Evolutionary conservation across 2,113 vertebrate genomes (phyloP).

Genomic region (Syngnathus scovelli): DNA sequence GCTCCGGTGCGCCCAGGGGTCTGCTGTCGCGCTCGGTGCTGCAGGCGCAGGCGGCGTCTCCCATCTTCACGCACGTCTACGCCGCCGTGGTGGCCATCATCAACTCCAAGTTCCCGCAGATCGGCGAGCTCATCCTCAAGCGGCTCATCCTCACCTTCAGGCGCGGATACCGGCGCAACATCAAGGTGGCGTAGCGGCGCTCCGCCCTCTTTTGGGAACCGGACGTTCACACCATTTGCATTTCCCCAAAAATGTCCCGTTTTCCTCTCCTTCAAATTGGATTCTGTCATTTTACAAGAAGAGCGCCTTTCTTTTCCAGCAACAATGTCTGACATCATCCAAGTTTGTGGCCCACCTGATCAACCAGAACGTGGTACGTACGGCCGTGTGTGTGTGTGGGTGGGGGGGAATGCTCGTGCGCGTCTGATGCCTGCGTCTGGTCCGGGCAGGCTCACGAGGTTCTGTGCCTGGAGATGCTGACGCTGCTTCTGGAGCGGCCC

Average conservation of each 20-base stretch:
- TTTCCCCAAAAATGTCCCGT: no score
- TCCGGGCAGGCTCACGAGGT: conserved; percentile 87
- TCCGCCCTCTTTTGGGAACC: no score
- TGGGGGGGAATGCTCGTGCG: no score
- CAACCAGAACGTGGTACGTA: conserved; percentile 95
- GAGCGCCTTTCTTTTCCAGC: conserved; percentile 67
- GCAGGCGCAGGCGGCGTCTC: conserved; percentile 91
- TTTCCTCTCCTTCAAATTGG: no score
- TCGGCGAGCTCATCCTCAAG: conserved; percentile 93
- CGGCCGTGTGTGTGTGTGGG: no score
- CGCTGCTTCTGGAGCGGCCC: conserved; percentile 91
- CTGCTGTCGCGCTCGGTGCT: conserved; percentile 85
- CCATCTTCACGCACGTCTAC: conserved; percentile 96
- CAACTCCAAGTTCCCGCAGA: conserved; percentile 97
- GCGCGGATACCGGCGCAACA: conserved; percentile 93
- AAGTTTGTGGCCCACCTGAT: conserved; percentile 97
- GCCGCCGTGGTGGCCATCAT: conserved; percentile 93
- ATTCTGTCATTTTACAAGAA: no score
- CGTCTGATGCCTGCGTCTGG: no score
- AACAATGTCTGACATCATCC: conserved; percentile 93
- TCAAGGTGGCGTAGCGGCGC: conserved; percentile 77
- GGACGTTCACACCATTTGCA: no score
- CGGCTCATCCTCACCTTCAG: conserved; percentile 92
- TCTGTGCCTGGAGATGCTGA: conserved; percentile 95
- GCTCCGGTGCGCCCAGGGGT: conserved; percentile 68